A percentile compares a stretch with the other conserved stretches of the same genome.
These are phyloP conservation scores for Oreortyx pictus DNA, from an alignment of 2,797 vertebrate genomes.

Conservation along the genomic window DNA sequence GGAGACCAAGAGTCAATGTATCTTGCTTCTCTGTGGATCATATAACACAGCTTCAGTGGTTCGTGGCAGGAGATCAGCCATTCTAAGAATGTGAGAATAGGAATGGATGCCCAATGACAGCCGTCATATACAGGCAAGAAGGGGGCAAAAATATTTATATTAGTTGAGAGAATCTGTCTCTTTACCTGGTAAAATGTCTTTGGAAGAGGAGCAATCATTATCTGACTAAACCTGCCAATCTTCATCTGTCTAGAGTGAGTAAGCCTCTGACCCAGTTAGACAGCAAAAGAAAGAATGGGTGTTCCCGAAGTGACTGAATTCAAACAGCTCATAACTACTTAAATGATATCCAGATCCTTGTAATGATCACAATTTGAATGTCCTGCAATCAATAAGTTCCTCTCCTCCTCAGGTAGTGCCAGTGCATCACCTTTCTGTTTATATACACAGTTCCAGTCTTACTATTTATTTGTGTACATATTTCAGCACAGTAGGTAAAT, in stretches of 20 bases:
- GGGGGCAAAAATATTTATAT: background rate
- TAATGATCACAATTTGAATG: background rate
- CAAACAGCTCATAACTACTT: background rate
- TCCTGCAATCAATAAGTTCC: background rate
- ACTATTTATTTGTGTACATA: fast-evolving
- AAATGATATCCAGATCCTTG: background rate
- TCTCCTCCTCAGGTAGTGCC: background rate
- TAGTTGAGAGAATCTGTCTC: background rate
- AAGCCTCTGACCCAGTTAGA: background rate
- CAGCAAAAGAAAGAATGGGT: background rate
- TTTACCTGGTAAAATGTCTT: background rate
- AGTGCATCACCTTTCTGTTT: background rate
- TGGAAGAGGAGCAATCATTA: background rate
- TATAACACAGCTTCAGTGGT: background rate
- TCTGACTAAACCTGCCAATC: background rate
- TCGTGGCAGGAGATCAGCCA: background rate
- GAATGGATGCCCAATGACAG: background rate
- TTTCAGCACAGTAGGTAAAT: background rate
- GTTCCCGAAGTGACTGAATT: background rate
- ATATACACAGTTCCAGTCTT: background rate
- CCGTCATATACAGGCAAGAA: background rate
- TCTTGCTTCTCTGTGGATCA: background rate
- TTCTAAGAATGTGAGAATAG: background rate
- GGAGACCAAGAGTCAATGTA: background rate
- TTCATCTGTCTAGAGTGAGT: background rate